Base-by-base conservation (phyloP, 2,113 vertebrate genomes). In the Cephalopholis sonnerati region DNA sequence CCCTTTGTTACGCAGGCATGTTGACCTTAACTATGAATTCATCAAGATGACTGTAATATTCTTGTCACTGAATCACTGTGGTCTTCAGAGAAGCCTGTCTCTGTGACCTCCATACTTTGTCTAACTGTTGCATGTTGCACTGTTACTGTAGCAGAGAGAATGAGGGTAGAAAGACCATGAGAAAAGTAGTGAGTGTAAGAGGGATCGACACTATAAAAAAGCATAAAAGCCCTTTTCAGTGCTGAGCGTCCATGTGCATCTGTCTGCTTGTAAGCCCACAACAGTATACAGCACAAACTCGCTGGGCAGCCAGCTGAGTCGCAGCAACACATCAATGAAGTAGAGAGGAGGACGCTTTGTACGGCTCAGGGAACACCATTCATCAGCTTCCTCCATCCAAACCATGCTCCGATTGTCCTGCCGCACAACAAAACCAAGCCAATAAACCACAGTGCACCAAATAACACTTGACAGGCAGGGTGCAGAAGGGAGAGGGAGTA, bases 261-360 rank as follows among this genome's bases (percentile, higher is more conserved):
- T 84, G 86, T 85, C 85, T 76, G 22, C 57, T 75, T 64, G 83
- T 83, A 70, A 83, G 75, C 78, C 63, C 83, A 81, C 71, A 84
- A 81, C 76, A 80, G 79, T 79, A 62, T 73, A 85, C 83, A 86
- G 86, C 79, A 54, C 65, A 79, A 58, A 72, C 83, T 84, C 71
- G 67, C 68, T 80, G 86, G 65, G 87, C 81, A 79, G 84, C 88
- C 90, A 85, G 85, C 89, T 92, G 89, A 91, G 79, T 79, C 64
- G 48, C 87, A 91, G 88, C 85, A 78, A 88, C 91, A 89, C 90
- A 88, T 89, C 89, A 92, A 83, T 91, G 90, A 89, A 90, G 81
- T 65, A 79, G 91, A 89, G 81, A 91, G 72, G 63, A 87, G 84
- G 73, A 69, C 61, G 41, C 81, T 81, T 88, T 91, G 91, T 91